Base-by-base conservation (phyloP, 2,888 invertebrate genomes). In the Cyclophora punctaria region DNA sequence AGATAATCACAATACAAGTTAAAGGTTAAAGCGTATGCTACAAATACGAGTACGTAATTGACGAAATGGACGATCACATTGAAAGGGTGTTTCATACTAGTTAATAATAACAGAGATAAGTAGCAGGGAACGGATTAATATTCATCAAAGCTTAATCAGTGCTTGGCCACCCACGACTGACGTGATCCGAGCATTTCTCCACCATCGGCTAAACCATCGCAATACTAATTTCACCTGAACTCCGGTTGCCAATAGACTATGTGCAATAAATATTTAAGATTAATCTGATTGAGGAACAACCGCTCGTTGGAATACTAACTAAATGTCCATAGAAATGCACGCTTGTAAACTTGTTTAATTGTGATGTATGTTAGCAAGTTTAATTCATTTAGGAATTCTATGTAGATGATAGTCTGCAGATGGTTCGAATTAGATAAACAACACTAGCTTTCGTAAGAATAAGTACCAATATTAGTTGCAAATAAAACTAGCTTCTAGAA, bases 201-300 rank as follows among this genome's bases (percentile, higher is more conserved):
- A 81, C 80, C 85, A 87, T 85, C 86, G 72, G 80, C 66, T 78
- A 66, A 72, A 67, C 77, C 80, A 86, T 85, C 81, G 71, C 83
- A 80, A 88, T 87, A 86, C 88, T 85, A 88, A 88, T 88, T 86
- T 78, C 77, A 61, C 72, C 63, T 68, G 76, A 20, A 65, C 77
- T 75, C 73, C 72, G 73, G 73, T 75, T 81, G 74, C 82, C 79
- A 80, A 78, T 77, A 70, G 73, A 73, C 78, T 78, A 75, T 86
- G 83, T 77, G 83, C 83, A 88, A 87, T 88, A 87, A 88, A 87
- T 88, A 88, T 87, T 87, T 86, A 83, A 85, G 83, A 85, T 85
- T 83, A 83, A 86, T 86, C 86, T 79, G 88, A 87, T 87, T 80
- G 78, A 73, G 69, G 64, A 68, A 67, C 64, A 67, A 64, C 61